Base-by-base conservation (phyloP, 2,113 vertebrate genomes). In the Mirza zaza region DNA sequence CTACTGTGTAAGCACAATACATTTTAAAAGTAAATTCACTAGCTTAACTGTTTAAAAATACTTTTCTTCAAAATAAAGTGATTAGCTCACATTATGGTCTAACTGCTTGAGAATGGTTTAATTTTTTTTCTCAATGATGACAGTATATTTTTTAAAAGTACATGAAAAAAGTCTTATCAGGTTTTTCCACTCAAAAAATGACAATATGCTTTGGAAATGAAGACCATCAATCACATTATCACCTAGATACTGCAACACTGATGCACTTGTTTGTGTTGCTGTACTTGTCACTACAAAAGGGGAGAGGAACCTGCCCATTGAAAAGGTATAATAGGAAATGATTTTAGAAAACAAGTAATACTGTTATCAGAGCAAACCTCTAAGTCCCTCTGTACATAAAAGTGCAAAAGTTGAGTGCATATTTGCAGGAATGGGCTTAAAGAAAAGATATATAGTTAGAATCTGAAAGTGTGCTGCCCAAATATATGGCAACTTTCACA, bases 1-100 rank as follows among this genome's bases (percentile, higher is more conserved):
- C 98, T 98, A 99, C 98, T 98, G 98, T 98, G 98, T 98, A 99
- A 98, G 98, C 98, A 99, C 98, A 99, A 99, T 99, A 98, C 98
- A 98, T 98, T 98, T 98, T 98, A 98, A 98, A 99, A 99, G 98
- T 98, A 99, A 98, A 98, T 98, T 98, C 97, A 98, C 97, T 97
- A 98, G 96, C 97, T 98, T 98, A 97, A 98, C 98, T 98, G 98
- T 98, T 98, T 98, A 98, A 98, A 98, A 98, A 98, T 98, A 98
- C 98, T 98, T 98, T 98, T 98, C 97, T 98, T 98, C 98, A 98
- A 98, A 98, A 98, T 98, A 99, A 98, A 98, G 98, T 98, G 98
- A 99, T 99, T 98, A 98, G 98, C 97, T 94, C 96, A 97, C 63
- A 90, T 96, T 98, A 98, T 97, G 61, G 97, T 97, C 96, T 98